Base-by-base conservation (phyloP, 2,797 vertebrate genomes). In the Agapornis canus region DNA sequence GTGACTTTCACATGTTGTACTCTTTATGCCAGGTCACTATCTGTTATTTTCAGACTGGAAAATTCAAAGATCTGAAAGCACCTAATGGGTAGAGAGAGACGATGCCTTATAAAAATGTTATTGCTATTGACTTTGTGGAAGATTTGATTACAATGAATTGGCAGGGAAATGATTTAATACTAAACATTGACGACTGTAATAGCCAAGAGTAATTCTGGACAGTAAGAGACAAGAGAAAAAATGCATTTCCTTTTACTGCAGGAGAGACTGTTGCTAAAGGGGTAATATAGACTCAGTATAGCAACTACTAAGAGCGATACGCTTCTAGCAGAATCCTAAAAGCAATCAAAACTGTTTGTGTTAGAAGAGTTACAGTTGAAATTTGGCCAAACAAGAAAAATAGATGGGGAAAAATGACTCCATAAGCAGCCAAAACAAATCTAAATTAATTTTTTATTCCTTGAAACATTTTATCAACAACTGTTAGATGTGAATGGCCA, bases 61-160 rank as follows among this genome's bases (percentile, higher is more conserved):
- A 90, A 94, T 64, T 80, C 76, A 82, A 89, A 95, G 93, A 90
- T 94, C 90, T 95, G 94, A 94, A 87, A 95, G 94, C 82, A 69
- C 61, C 61, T 96, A 91, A 90, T 92, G 89, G 88, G 86, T 80
- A 85, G 96, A 86, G 90, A 79, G 97, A 96, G 89, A 95, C 78
- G 82, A 80, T 76, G 84, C 93, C 84, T 93, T 94, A 82, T 88
- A 91, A 93, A 93, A 96, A 89, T 82, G 93, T 95, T 96, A 95
- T 92, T 94, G 95, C 93, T 96, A 95, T 97, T 89, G 97, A 97
- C 96, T 97, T 95, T 87, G 90, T 84, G 88, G 94, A 88, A 93
- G 95, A 97, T 97, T 97, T 96, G 95, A 95, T 97, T 96, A 96
- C 95, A 91, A 91, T 64, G 94, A 98, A 97, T 94, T 92, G 96